These are phyloP conservation scores for Adelphocoris suturalis DNA, from an alignment of 2,888 invertebrate genomes.

Conservation along the genomic window DNA sequence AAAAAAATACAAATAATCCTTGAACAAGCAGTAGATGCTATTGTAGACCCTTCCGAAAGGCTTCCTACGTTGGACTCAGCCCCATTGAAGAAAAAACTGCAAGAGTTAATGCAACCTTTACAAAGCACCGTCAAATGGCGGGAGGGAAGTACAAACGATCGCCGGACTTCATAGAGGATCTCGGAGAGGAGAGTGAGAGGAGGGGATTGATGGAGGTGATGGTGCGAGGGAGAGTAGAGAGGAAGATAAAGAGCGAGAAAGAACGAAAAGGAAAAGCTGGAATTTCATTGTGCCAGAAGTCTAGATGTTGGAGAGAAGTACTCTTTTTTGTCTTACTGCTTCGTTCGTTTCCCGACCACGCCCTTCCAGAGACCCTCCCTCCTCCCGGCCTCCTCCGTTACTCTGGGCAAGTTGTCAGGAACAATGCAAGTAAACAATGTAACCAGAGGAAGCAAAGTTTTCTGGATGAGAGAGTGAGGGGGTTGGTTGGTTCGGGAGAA, in stretches of 20 bases:
- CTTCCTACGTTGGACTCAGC: background rate
- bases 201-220: background rate
- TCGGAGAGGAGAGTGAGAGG: background rate
- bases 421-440: slow-evolving; percentile 66
- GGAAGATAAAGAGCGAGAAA: background rate
- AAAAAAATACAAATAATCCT: background rate
- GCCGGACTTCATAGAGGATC: slow-evolving; percentile 34
- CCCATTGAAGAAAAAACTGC: background rate
- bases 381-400: slow-evolving; percentile 1
- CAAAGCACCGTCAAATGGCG: slow-evolving; percentile 11
- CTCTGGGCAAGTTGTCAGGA: slow-evolving; percentile 59
- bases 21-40: slow-evolving; percentile 5
- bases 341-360: slow-evolving; percentile 7
- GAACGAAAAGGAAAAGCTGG: slow-evolving; percentile 12
- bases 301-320: background rate
- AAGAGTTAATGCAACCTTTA: slow-evolving; percentile 50
- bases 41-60: background rate
- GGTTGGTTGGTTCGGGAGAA: too few relatives aligned
- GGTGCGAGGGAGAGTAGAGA: background rate
- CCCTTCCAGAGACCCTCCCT: background rate
- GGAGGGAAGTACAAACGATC: background rate
- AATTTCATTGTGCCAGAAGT: slow-evolving; percentile 30
- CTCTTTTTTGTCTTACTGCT: slow-evolving; percentile 13
- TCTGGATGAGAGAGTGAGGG: slow-evolving; percentile 11
- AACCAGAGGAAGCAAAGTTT: slow-evolving; percentile 49